Evolutionary conservation across 1,140 invertebrate genomes (phyloP), one percentile per base, ranked within the genome.

Genomic region (Apis dorsata): DNA sequence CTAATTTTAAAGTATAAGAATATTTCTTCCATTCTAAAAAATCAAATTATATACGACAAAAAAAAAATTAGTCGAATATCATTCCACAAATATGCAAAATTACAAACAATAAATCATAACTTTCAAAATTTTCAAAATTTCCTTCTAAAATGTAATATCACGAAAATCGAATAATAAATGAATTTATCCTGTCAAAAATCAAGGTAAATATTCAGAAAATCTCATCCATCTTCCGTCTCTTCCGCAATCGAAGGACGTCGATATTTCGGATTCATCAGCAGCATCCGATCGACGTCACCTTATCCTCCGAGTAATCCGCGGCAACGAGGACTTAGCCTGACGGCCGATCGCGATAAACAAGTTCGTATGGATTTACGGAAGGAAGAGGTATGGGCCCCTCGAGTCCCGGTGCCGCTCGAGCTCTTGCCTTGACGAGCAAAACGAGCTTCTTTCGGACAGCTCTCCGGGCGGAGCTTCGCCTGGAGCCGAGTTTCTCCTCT

Each of bases 321-420:
- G 53, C 81, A 77, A 75, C 73, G 76, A 86, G 83, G 77, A 88
- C 76, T 86, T 78, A 79, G 74, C 24, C n/a, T 84, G 86, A 76
- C 84, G 78, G 66, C 78, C 78, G 86, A 88, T 89, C 86, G 86
- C 80, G 87, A 88, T 89, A 89, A 89, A 88, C 86, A 85, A 86
- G 81, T 70, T 88, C 74, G 81, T 76, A 75, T 66, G 84, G 81
- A 89, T 89, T 86, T 88, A 88, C 85, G 73, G 63, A 86, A 62
- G 73, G 63, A 86, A 62, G 66, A 75, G 62, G 72, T 60, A 69
- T 19, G 86, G 62, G 49, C 44, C 49, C 72, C 34, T 53, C 2
- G 59, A 34, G 49, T 60, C 59, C 53, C 1, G 51, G 49, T 12
- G 53, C 66, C 34, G 24, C 24, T 57, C 13, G 55, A 74, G 60